Conservation (phyloP, 2,113 vertebrate species). For the Pluvialis apricaria region DNA sequence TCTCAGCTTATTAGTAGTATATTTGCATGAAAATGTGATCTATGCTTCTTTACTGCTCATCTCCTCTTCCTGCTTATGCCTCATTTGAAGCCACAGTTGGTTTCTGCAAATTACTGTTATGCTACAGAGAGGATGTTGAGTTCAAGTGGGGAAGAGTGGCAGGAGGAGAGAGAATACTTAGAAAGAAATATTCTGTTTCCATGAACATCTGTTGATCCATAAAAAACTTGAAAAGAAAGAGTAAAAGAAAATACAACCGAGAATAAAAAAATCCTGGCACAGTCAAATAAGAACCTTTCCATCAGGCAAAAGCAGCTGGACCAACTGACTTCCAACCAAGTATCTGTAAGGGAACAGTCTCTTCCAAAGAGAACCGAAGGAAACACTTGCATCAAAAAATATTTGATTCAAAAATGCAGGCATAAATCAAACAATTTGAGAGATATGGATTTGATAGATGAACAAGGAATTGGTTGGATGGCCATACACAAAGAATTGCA, state of each 20-base stretch:
- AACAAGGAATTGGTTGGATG: background rate
- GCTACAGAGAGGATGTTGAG: background rate
- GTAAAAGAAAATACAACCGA: background rate
- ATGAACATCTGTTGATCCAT: background rate
- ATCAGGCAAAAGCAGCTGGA: background rate
- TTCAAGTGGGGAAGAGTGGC: background rate
- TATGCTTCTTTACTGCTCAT: background rate
- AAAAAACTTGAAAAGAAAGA: conserved; percentile 6
- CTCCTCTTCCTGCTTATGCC: background rate
- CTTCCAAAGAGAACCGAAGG: background rate
- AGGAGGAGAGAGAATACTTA: conserved; percentile 25
- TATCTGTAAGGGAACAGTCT: background rate
- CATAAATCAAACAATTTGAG: background rate
- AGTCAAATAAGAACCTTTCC: background rate
- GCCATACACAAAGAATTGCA: background rate
- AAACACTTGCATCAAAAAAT: background rate
- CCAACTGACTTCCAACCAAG: background rate
- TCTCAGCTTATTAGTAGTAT: background rate
- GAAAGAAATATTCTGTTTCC: background rate
- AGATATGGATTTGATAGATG: background rate
- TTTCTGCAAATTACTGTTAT: background rate
- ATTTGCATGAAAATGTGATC: conserved; percentile 46
- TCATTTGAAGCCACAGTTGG: conserved; percentile 1
- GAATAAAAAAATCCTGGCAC: background rate
- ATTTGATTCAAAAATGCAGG: background rate